Evolutionary conservation across 2,797 vertebrate genomes (phyloP).

Genomic region (Epinephelus malabaricus): DNA sequence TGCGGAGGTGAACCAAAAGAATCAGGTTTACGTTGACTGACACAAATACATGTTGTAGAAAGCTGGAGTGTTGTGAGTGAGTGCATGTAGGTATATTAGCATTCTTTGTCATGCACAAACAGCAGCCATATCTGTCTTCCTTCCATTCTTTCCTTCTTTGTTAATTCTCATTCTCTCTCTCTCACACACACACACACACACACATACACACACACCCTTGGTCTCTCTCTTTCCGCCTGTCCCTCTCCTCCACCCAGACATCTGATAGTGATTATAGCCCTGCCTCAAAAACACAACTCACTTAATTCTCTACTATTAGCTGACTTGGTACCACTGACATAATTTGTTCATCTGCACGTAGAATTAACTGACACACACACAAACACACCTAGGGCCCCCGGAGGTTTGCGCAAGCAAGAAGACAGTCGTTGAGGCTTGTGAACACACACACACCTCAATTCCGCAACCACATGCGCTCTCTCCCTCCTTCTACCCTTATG

Average conservation of each 20-base stretch:
- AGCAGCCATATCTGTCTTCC: slow-evolving; percentile 17
- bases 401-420: slow-evolving; percentile 27
- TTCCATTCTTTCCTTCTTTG: slow-evolving; percentile 19
- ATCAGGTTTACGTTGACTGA: background rate
- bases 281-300: slow-evolving; percentile 68
- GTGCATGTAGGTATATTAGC: background rate
- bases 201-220: slow-evolving; percentile 12
- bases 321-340: slow-evolving; percentile 67
- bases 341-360: slow-evolving; percentile 71
- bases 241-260: slow-evolving; percentile 64
- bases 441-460: slow-evolving; percentile 38
- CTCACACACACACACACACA: slow-evolving; percentile 10
- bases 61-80: slow-evolving; percentile 1
- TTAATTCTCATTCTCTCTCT: slow-evolving; percentile 23
- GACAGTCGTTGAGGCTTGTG: slow-evolving; percentile 13
- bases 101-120: slow-evolving; percentile 19
- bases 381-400: background rate
- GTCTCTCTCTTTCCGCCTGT: slow-evolving; percentile 23
- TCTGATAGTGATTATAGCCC: slow-evolving; percentile 80
- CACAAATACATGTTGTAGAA: background rate
- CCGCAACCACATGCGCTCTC: slow-evolving; percentile 26
- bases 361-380: slow-evolving; percentile 43
- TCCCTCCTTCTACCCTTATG: slow-evolving; percentile 43
- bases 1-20: background rate
- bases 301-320: slow-evolving; percentile 74